Evolutionary conservation across 2,113 vertebrate species (phyloP), one percentile per base, ranked within the genome.

Genomic region (Hepsetus odoe): DNA sequence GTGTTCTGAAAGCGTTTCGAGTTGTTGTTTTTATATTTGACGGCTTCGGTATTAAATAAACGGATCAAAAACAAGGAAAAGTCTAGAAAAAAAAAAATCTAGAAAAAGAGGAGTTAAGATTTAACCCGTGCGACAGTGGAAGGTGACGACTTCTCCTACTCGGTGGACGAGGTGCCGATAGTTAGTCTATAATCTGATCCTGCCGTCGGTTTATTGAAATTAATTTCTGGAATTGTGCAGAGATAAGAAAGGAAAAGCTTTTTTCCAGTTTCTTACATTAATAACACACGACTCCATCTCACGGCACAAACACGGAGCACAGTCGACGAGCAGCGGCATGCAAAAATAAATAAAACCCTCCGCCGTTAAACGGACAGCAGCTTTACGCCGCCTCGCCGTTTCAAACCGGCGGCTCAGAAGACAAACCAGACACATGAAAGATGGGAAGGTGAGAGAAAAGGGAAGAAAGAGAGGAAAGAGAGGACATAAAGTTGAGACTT

Each of bases 401-500:
- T 6, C 74, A 66, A 80, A 65, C 72, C 85, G 76, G 77, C 83
- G 26, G 13, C 67, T 74, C 8, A 74, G 76, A 24, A 6, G n/a
- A 22, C 51, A 9, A 51, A 74, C 73, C 16, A 74, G n/a, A 59
- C 46, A 13, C 61, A 16, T 44, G 38, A 76, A 59, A 59, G 22
- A 59, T 5, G 32, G 51, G 81, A 72, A 84, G 40, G 24, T 8
- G 28, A 87, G 55, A 46, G 32, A 16, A 38, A 35, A 74, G 26
- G 79, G 66, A 83, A 70, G 83, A 66, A 35, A 51, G 65, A 67
- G 42, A 38, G 80, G 74, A 76, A 80, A 75, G 81, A 84, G 95
- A 95, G 94, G 92, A 90, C 93, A 92, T 91, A 93, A 94, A 92
- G 95, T 93, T 93, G 91, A 91, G 93, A 99, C 98, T 99, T 99